phyloP scores from a whole-genome alignment of 2,113 vertebrate genomes.

The Pituophis catenifer region DNA sequence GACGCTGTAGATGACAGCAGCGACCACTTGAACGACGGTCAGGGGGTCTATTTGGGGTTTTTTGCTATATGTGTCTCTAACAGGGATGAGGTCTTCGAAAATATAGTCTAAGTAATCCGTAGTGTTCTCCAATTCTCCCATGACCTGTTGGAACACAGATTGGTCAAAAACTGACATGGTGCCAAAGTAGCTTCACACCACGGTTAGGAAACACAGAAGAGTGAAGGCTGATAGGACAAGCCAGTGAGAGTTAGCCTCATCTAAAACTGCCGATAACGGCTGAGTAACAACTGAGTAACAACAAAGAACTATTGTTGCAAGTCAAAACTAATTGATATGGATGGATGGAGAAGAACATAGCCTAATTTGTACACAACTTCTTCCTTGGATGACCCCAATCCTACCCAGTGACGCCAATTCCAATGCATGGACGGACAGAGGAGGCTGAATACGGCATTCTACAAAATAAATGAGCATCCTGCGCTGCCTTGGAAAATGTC shows the following conservation, averaged over 20 bases:
- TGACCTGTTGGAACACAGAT: background rate
- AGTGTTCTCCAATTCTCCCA: conserved; percentile 29
- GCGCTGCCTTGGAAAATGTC: background rate
- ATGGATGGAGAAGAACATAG: background rate
- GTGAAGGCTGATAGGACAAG: too few relatives aligned
- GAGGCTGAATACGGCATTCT: background rate
- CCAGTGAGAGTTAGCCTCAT: background rate
- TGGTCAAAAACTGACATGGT: background rate
- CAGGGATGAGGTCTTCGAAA: background rate
- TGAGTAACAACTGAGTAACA: too few relatives aligned
- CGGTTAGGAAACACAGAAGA: background rate
- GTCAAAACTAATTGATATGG: background rate
- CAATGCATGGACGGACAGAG: too few relatives aligned
- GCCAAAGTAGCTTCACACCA: background rate
- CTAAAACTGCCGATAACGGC: background rate
- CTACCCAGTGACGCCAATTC: background rate
- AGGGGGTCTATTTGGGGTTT: accelerated
- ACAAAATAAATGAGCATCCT: background rate
- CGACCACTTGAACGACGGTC: conserved; percentile 51
- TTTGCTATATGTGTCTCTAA: background rate
- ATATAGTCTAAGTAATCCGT: background rate
- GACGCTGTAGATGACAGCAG: conserved; percentile 68
- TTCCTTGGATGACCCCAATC: background rate
- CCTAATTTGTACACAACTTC: background rate
- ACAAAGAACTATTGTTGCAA: background rate